phyloP scores from a whole-genome alignment of 2,113 vertebrate species.

The Emydura subglobosa region DNA sequence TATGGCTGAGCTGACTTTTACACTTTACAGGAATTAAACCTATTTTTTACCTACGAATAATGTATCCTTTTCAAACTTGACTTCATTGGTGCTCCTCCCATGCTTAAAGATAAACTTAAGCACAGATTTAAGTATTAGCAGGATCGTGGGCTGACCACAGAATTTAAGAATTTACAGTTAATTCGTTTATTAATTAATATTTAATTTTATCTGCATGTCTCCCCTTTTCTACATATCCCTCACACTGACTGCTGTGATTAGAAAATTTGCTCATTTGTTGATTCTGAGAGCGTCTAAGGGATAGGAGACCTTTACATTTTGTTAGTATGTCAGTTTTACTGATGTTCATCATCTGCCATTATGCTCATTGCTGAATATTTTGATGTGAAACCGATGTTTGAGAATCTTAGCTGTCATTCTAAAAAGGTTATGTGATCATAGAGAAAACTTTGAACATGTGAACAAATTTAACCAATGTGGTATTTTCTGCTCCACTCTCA shows the following conservation, averaged over 20 bases:
- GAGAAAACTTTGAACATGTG: no score
- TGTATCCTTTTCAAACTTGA: background rate
- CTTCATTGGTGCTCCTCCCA: background rate
- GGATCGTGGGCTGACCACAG: background rate
- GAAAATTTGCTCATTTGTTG: accelerated
- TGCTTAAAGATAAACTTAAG: accelerated
- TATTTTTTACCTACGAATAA: accelerated
- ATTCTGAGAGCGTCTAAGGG: background rate
- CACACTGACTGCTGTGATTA: background rate
- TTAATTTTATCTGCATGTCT: background rate
- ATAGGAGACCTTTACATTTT: accelerated
- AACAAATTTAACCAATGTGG: no score
- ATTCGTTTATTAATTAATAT: background rate
- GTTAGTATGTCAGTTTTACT: background rate
- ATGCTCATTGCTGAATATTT: background rate
- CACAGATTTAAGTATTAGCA: background rate
- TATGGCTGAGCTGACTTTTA: background rate
- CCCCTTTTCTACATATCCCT: background rate
- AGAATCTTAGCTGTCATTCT: background rate
- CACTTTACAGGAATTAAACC: accelerated
- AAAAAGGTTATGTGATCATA: background rate
- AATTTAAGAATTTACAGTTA: background rate
- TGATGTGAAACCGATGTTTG: background rate
- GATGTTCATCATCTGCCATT: background rate
- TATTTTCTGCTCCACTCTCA: no score